phyloP scores from a whole-genome alignment of 1,140 invertebrate species.

The Brachionus paranguensis region DNA sequence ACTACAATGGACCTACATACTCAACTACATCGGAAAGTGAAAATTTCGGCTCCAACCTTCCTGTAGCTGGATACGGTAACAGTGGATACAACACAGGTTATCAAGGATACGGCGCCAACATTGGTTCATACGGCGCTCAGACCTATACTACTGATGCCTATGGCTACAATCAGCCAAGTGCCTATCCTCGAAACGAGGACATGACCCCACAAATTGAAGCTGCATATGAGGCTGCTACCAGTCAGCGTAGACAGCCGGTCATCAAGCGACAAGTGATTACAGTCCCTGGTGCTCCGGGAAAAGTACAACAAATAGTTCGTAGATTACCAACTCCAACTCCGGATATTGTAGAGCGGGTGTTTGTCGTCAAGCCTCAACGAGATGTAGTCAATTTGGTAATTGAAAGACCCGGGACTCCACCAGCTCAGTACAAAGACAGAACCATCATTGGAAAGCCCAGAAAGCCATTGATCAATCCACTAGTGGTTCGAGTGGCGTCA shows the following conservation, averaged over 20 bases:
- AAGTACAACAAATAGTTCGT: slow-evolving; percentile 12
- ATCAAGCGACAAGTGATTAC: slow-evolving; percentile 35
- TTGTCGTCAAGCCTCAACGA: not conserved
- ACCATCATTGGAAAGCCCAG: not conserved
- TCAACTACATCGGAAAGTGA: slow-evolving; percentile 36
- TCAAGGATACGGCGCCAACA: not conserved
- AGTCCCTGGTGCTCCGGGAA: slow-evolving; percentile 7
- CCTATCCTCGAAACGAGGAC: not conserved
- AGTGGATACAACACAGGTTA: slow-evolving; percentile 12
- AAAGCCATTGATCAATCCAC: not conserved
- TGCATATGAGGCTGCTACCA: slow-evolving; percentile 22
- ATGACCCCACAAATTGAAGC: slow-evolving; percentile 25
- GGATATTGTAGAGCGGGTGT: slow-evolving; percentile 33
- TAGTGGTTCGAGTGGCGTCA: slow-evolving; percentile 22
- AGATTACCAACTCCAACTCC: slow-evolving; percentile 33
- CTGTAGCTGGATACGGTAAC: slow-evolving; percentile 11
- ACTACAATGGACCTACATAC: slow-evolving; percentile 10
- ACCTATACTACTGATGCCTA: not conserved
- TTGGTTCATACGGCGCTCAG: not conserved
- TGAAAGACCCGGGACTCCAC: slow-evolving; percentile 34
- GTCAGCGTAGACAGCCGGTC: slow-evolving; percentile 12
- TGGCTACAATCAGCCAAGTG: not conserved
- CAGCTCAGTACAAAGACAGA: slow-evolving; percentile 28
- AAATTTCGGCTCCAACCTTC: not conserved
- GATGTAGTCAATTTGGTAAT: slow-evolving; percentile 28